These are phyloP conservation scores for Lasioglossum baleicum DNA, from an alignment of 1,140 invertebrate genomes.

Conservation along the genomic window DNA sequence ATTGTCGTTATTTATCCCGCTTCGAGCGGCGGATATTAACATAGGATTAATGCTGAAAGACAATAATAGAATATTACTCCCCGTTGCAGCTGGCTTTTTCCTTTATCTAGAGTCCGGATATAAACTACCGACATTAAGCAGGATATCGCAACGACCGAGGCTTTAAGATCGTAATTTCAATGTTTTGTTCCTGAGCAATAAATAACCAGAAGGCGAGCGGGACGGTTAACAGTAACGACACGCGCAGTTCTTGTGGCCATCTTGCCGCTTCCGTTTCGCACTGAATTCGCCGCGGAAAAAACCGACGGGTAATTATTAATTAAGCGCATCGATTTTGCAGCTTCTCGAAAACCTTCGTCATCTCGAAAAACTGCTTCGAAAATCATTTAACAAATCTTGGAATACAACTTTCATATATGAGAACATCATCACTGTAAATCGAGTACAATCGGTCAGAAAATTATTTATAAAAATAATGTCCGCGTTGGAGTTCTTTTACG, in stretches of 20 bases:
- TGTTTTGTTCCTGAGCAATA: background rate
- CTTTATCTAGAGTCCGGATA: background rate
- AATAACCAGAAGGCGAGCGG: background rate
- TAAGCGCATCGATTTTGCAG: constrained; percentile 2
- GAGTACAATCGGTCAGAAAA: no score
- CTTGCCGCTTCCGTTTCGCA: background rate
- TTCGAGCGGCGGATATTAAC: no score
- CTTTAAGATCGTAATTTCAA: constrained; percentile 6
- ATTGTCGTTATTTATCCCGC: no score
- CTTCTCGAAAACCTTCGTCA: no score
- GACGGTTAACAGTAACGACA: background rate
- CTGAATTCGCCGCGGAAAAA: background rate
- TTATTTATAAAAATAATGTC: no score
- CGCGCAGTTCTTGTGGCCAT: background rate
- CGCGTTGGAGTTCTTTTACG: no score
- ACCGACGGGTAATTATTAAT: background rate
- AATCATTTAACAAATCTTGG: no score
- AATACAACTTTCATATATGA: no score
- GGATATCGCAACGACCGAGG: background rate
- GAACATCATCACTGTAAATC: no score
- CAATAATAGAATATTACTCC: background rate
- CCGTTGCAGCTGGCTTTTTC: background rate
- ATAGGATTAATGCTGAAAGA: background rate
- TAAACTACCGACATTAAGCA: constrained; percentile 3
- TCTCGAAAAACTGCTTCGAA: no score